Evolutionary conservation across 2,888 invertebrate genomes (phyloP).

Genomic region (Laothoe populi): DNA sequence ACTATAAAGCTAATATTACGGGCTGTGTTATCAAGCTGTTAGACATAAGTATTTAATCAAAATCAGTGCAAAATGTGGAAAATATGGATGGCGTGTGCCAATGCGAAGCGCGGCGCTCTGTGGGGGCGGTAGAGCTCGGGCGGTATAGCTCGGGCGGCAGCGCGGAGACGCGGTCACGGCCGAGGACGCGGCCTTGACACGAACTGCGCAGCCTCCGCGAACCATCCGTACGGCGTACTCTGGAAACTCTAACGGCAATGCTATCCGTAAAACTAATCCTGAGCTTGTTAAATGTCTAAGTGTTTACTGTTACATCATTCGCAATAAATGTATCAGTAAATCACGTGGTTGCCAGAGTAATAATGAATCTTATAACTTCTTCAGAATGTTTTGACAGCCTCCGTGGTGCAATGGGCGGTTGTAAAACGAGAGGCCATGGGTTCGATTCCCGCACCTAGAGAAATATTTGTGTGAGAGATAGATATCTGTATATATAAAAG

Average conservation of each 20-base stretch:
- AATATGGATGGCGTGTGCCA: constrained; percentile 2
- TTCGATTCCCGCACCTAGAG: too few relatives aligned
- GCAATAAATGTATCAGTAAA: too few relatives aligned
- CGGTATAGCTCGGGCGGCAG: constrained; percentile 37
- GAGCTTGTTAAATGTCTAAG: too few relatives aligned
- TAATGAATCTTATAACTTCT: too few relatives aligned
- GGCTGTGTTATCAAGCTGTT: neutral
- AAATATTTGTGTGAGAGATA: too few relatives aligned
- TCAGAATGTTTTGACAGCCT: too few relatives aligned
- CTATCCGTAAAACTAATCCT: constrained; percentile 19
- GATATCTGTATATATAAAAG: too few relatives aligned
- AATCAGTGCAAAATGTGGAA: neutral
- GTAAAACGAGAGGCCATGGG: too few relatives aligned
- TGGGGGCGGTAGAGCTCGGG: constrained; percentile 10
- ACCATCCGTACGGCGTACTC: constrained; percentile 15
- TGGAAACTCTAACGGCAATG: neutral
- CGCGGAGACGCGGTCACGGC: constrained; percentile 68
- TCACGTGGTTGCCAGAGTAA: too few relatives aligned
- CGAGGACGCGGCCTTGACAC: constrained; percentile 80
- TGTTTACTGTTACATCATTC: too few relatives aligned
- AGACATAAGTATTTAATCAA: neutral
- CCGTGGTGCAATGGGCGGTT: too few relatives aligned
- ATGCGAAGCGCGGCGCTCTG: constrained; percentile 9
- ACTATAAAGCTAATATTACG: too few relatives aligned
- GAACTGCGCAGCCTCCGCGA: constrained; percentile 69